Percentiles rank a stretch among this genome's conserved stretches.
phyloP scores from a whole-genome alignment of 2,113 vertebrate species.

The Triplophysa dalaica region DNA sequence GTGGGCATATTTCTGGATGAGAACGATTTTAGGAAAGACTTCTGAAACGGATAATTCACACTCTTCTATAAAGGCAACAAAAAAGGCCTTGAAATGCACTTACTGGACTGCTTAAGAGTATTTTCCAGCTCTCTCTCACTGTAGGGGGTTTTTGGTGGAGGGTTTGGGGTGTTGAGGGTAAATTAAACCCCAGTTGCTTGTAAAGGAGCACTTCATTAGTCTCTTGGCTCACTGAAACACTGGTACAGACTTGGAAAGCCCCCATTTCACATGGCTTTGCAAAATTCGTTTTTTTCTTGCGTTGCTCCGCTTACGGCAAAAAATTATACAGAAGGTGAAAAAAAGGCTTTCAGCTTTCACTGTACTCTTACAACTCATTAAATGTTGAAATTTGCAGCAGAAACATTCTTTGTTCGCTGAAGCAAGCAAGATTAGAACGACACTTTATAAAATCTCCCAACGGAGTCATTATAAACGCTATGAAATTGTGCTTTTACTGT shows the following conservation, averaged over 20 bases:
- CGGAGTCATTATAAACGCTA: constrained; percentile 1
- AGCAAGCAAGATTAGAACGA: constrained; percentile 55
- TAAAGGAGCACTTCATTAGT: constrained; percentile 68
- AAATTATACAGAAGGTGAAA: constrained; percentile 55
- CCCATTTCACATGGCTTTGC: not conserved
- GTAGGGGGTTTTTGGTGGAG: constrained; percentile 32
- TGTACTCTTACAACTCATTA: constrained; percentile 67
- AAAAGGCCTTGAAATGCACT: not conserved
- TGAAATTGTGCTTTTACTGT: not conserved
- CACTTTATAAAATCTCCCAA: constrained; percentile 30
- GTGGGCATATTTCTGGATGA: not conserved
- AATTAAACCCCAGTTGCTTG: constrained; percentile 57
- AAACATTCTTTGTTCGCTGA: constrained; percentile 60
- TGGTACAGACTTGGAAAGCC: constrained; percentile 28
- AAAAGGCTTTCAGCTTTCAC: constrained; percentile 46
- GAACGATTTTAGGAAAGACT: not conserved
- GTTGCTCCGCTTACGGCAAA: constrained; percentile 20
- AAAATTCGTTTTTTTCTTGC: constrained; percentile 5
- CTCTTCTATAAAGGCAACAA: not conserved
- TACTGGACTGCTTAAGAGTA: constrained; percentile 7
- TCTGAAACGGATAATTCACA: not conserved
- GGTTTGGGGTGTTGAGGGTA: constrained; percentile 58
- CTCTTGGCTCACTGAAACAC: constrained; percentile 61
- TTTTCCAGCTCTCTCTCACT: constrained; percentile 31
- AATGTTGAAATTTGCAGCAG: constrained; percentile 45